These are phyloP conservation scores for Crax fasciolata DNA, from an alignment of 2,797 vertebrate species.

Conservation along the genomic window DNA sequence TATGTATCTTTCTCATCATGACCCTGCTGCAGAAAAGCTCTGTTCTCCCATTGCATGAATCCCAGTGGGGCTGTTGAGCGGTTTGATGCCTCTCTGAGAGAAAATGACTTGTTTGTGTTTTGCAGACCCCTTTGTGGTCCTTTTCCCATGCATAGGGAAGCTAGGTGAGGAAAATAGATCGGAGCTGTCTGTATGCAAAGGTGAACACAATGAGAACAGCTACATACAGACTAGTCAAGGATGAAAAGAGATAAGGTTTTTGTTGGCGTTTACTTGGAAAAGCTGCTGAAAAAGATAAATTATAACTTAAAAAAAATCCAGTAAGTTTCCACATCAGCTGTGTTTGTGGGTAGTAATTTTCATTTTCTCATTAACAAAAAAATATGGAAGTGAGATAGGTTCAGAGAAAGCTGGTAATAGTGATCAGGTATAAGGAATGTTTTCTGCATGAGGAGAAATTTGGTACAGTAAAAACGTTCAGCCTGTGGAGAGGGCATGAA, in stretches of 20 bases:
- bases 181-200: neutral
- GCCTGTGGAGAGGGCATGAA: neutral
- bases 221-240: neutral
- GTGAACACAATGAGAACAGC: neutral
- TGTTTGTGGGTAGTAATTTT: neutral
- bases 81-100: neutral
- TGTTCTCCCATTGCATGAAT: neutral
- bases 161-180: neutral
- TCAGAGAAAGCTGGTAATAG: neutral
- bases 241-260: neutral
- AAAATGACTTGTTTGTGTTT: neutral
- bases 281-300: neutral
- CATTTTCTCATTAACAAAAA: neutral
- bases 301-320: neutral
- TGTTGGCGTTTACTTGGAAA: neutral
- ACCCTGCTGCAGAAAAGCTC: neutral
- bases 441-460: neutral
- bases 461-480: neutral
- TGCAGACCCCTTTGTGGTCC: neutral
- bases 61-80: neutral
- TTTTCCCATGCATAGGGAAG: neutral
- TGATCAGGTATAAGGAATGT: neutral
- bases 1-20: fast-evolving
- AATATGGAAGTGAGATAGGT: neutral
- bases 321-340: neutral